Conservation (phyloP, 2,113 vertebrate species). For the Eupsittula cactorum region DNA sequence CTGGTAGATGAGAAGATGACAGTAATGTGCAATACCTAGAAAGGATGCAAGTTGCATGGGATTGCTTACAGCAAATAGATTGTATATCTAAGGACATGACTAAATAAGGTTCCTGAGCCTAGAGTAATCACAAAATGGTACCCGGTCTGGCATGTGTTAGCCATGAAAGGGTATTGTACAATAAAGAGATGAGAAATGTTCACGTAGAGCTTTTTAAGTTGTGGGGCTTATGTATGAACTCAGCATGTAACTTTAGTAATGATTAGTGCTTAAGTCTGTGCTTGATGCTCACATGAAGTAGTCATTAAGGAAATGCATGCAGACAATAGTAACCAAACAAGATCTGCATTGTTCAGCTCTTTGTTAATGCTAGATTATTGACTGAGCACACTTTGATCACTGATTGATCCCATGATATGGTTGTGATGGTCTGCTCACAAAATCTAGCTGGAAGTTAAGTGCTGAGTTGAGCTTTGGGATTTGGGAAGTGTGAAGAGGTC, state of each 20-base stretch:
- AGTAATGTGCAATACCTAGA: accelerated
- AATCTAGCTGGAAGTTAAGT: background rate
- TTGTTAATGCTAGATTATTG: background rate
- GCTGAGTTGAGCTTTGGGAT: background rate
- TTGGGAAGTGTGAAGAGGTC: background rate
- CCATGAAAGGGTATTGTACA: background rate
- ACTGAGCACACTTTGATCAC: background rate
- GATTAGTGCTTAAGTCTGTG: background rate
- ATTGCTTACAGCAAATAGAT: background rate
- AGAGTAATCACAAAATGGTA: background rate
- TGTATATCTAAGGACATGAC: background rate
- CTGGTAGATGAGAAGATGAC: background rate
- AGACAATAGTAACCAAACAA: background rate
- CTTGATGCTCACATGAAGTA: background rate
- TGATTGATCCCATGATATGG: background rate
- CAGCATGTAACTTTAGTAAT: background rate
- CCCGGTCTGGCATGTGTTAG: background rate
- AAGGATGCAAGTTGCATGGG: background rate
- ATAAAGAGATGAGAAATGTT: background rate
- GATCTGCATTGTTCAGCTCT: background rate
- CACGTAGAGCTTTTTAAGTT: background rate
- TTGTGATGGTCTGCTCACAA: background rate
- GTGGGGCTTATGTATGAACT: background rate
- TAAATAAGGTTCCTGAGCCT: background rate
- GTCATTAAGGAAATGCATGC: background rate